Conservation (phyloP, 2,888 invertebrate genomes). For the Phortica magna region DNA sequence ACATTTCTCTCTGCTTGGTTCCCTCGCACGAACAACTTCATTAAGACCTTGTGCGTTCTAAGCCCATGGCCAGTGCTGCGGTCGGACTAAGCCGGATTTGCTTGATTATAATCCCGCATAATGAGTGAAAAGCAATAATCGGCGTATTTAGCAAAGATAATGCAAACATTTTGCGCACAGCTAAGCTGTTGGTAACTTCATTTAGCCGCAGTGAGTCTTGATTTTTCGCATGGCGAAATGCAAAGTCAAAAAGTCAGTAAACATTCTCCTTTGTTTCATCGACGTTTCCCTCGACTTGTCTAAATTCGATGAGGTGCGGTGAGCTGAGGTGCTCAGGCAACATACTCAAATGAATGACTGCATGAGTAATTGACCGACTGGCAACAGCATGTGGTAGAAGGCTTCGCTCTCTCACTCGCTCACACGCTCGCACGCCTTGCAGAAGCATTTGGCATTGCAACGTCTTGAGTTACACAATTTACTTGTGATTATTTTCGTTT, state of each 20-base stretch:
- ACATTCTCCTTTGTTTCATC: background rate
- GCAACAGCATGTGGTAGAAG: constrained; percentile 19
- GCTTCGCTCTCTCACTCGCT: background rate
- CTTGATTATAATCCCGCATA: constrained; percentile 13
- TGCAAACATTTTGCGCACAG: constrained; percentile 2
- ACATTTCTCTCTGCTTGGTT: background rate
- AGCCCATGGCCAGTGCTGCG: background rate
- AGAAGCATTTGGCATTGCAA: background rate
- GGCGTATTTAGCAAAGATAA: constrained; percentile 17
- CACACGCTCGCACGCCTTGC: background rate
- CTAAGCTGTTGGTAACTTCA: background rate
- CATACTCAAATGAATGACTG: no score
- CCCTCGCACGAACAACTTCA: constrained; percentile 1
- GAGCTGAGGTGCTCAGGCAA: no score
- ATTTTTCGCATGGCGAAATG: constrained; percentile 3
- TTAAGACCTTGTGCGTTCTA: background rate
- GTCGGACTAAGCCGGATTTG: constrained; percentile 16
- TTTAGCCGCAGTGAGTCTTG: background rate
- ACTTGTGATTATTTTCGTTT: background rate
- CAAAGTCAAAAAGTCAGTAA: constrained; percentile 23
- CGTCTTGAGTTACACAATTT: constrained; percentile 6
- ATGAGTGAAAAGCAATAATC: constrained; percentile 20
- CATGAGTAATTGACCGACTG: constrained; percentile 20
- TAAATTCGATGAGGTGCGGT: no score
- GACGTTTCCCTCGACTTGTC: no score